Evolutionary conservation across 2,113 vertebrate genomes (phyloP).

Genomic region (Paramisgurnus dabryanus): DNA sequence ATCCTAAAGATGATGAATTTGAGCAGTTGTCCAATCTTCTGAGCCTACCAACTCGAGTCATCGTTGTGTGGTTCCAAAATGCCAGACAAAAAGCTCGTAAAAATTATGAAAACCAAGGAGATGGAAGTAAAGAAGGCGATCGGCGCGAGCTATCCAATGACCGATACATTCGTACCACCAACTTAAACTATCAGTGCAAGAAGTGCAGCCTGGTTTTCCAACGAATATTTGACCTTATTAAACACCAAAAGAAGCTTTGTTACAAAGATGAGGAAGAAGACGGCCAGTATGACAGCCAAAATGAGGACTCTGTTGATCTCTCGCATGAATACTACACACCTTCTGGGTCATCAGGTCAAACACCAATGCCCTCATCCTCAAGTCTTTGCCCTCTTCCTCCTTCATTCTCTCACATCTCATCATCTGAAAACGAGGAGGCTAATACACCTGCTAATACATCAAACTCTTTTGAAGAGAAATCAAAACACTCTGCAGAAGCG

Average conservation of each 20-base stretch:
- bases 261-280: constrained; percentile 99
- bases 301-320: constrained; percentile 94
- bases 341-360: constrained; percentile 96
- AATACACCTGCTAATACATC: constrained; percentile 76
- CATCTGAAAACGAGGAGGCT: constrained; percentile 85
- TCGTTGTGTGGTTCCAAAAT: constrained; percentile 99
- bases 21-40: constrained; percentile 96
- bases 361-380: constrained; percentile 89
- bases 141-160: constrained; percentile 93
- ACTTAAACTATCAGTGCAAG: constrained; percentile 98
- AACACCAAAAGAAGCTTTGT: constrained; percentile 99
- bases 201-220: constrained; percentile 98
- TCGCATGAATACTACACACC: constrained; percentile 90
- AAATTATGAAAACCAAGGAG: constrained; percentile 98
- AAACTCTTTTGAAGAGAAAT: constrained; percentile 88
- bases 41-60: constrained; percentile 94
- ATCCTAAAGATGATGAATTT: constrained; percentile 99
- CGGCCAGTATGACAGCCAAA: constrained; percentile 96
- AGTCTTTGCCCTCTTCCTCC: constrained; percentile 87
- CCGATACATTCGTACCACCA: constrained; percentile 94
- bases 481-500: constrained; percentile 87
- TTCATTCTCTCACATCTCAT: constrained; percentile 78
- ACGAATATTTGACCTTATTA: constrained; percentile 98
- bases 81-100: constrained; percentile 97
- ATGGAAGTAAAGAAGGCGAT: constrained; percentile 92